Evolutionary conservation across 2,797 vertebrate species (phyloP), one percentile per base, ranked within the genome.

Genomic region (Pipistrellus kuhlii): DNA sequence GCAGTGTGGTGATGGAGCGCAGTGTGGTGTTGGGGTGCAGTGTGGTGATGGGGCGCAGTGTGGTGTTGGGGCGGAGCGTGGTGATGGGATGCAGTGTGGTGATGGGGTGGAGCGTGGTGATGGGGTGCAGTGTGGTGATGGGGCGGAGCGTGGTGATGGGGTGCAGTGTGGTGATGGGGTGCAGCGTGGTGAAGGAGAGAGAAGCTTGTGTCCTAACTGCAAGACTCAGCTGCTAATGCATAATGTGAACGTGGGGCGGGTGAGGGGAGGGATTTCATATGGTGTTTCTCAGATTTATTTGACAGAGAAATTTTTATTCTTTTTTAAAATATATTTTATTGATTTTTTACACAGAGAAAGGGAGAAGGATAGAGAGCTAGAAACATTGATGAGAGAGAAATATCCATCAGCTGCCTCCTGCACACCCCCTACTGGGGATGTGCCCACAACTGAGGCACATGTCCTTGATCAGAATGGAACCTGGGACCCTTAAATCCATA

Each of bases 271-370:
- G 84, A 85, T 87, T 95, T 94, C 83, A n/a, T 90, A 81, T 75
- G 55, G 41, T 86, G n/a, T 92, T 94, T 92, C 66, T 35, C 44
- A 85, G 69, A 72, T 87, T 86, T 72, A 91, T 25, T 73, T 89
- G 55, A 92, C 17, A 27, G 35, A 27, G 35, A 92, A 93, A 71
- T n/a, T 69, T 93, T 80, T 27, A 57, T 91, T 92, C 83, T 94
- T 92, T 91, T 59, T 59, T 27, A 9, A 11, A 8, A 59, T 59
- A 59, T 59, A 27, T 59, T 59, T 25, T 59, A 59, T 59, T 59
- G 23, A 27, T 55, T 55, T 55, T 59, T 59, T 25, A 59, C 21
- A 59, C 23, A 59, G 57, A 27, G 55, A 10, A 59, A 59, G 57
- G 57, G 57, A 21, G 23, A 59, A 23, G 57, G 23, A 59, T 3